These are phyloP conservation scores for Hofmannophila pseudospretella DNA, from an alignment of 2,888 invertebrate species.

Conservation along the genomic window DNA sequence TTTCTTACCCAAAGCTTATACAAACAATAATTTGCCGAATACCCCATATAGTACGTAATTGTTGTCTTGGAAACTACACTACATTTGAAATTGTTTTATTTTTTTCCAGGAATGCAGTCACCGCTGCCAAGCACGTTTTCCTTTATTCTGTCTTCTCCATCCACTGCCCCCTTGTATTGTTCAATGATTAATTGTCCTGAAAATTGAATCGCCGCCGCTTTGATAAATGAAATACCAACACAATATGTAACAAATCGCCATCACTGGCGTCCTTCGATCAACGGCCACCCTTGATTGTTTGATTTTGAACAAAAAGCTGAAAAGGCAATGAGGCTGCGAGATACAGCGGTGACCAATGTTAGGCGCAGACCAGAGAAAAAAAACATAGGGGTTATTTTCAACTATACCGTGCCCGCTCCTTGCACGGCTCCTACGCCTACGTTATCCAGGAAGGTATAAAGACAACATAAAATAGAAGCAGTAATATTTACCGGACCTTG, in stretches of 20 bases:
- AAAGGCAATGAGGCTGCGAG: neutral
- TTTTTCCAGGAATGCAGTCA: neutral
- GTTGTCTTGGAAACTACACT: neutral
- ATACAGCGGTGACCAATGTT: neutral
- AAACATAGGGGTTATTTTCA: neutral
- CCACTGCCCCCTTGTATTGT: conserved; percentile 33
- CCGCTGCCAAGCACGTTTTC: conserved; percentile 1
- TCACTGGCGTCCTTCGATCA: conserved; percentile 34
- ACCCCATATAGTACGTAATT: neutral
- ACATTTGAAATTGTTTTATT: neutral
- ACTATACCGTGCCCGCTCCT: too few species aligned
- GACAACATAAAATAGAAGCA: conserved; percentile 6
- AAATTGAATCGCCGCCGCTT: conserved; percentile 50
- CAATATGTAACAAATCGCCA: conserved; percentile 49
- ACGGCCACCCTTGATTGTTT: conserved; percentile 26
- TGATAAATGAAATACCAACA: conserved; percentile 56
- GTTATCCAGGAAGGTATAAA: conserved; percentile 1
- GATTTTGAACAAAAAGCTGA: conserved; percentile 20
- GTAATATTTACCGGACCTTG: conserved; percentile 24
- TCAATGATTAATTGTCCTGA: conserved; percentile 50
- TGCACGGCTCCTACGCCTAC: too few species aligned
- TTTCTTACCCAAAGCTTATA: too few species aligned
- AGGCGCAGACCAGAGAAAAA: neutral
- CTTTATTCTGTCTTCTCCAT: conserved; percentile 13
- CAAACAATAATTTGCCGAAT: too few species aligned